A percentile compares a stretch with the other conserved stretches of the same genome.
phyloP scores from a whole-genome alignment of 2,113 vertebrate genomes.

The Dromiciops gliroides region DNA sequence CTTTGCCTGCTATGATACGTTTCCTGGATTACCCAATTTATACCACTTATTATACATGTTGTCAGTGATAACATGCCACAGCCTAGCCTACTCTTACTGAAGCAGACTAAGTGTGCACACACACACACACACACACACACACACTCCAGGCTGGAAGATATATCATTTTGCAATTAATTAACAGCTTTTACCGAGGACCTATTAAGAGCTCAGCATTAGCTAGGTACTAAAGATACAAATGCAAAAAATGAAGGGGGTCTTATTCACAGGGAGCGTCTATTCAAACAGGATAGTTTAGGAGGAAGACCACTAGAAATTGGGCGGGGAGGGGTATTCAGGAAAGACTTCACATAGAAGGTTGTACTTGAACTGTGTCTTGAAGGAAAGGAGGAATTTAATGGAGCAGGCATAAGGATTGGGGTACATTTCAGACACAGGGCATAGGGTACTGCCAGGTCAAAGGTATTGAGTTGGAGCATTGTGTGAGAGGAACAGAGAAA shows the following conservation, averaged over 20 bases:
- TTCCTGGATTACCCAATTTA: not conserved
- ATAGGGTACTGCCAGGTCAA: not conserved
- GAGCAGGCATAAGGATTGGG: not conserved
- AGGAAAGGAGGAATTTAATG: not conserved
- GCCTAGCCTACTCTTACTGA: not conserved
- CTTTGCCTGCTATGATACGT: not conserved
- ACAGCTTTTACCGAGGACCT: not conserved
- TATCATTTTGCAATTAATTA: not conserved
- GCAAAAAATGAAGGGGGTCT: not conserved
- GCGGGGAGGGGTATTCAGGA: not conserved
- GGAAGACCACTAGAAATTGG: not conserved
- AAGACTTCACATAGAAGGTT: not conserved
- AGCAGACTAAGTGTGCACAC: not conserved
- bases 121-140: not conserved
- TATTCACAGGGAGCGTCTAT: not conserved
- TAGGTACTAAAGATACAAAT: not conserved
- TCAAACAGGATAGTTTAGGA: not conserved
- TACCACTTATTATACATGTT: not conserved
- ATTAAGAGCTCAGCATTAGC: not conserved
- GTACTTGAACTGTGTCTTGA: not conserved
- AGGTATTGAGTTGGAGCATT: not conserved
- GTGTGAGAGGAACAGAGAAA: not conserved
- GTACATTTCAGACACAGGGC: not conserved
- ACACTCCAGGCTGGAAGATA: not conserved
- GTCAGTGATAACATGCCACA: not conserved